A percentile compares a stretch with the other conserved stretches of the same genome.
These are phyloP conservation scores for Poecilia gillii DNA, from an alignment of 2,797 vertebrate genomes.

Conservation along the genomic window DNA sequence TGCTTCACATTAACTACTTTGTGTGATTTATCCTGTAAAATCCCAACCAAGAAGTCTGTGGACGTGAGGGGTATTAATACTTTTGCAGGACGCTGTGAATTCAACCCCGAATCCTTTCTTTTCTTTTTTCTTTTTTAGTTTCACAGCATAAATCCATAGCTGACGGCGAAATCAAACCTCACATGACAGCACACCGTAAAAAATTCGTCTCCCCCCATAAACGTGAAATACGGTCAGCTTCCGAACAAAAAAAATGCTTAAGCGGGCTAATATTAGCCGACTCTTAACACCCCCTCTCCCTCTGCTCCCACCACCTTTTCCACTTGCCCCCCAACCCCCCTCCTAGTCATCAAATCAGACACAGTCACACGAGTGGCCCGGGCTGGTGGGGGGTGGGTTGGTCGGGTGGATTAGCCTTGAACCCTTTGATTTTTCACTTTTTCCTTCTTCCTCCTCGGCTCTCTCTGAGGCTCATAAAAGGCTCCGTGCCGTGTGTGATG, in stretches of 20 bases:
- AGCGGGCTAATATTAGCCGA: slow-evolving; percentile 64
- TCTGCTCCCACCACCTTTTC: background rate
- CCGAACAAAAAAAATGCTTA: slow-evolving; percentile 17
- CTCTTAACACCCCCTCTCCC: slow-evolving; percentile 25
- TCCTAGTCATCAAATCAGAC: slow-evolving; percentile 48
- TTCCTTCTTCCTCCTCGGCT: slow-evolving; percentile 56
- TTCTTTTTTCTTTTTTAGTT: background rate
- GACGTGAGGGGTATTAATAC: background rate
- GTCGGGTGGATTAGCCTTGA: slow-evolving; percentile 61
- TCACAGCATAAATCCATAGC: slow-evolving; percentile 23
- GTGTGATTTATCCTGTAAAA: background rate
- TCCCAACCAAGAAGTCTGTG: background rate
- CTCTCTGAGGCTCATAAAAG: slow-evolving; percentile 75
- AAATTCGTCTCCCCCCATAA: slow-evolving; percentile 38
- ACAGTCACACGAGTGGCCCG: slow-evolving; percentile 51
- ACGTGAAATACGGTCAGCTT: slow-evolving; percentile 52
- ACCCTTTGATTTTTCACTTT: slow-evolving; percentile 71
- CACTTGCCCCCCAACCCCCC: rapidly evolving
- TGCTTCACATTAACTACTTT: background rate
- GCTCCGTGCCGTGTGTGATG: slow-evolving; percentile 79
- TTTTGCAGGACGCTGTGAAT: background rate
- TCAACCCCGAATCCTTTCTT: background rate
- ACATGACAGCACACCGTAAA: slow-evolving; percentile 36
- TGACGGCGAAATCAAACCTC: slow-evolving; percentile 18
- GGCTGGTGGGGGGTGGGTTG: slow-evolving; percentile 20